Percentiles rank a stretch among this genome's conserved stretches.
Conservation (phyloP, 2,888 invertebrate species). For the Tiliacea citrago region DNA sequence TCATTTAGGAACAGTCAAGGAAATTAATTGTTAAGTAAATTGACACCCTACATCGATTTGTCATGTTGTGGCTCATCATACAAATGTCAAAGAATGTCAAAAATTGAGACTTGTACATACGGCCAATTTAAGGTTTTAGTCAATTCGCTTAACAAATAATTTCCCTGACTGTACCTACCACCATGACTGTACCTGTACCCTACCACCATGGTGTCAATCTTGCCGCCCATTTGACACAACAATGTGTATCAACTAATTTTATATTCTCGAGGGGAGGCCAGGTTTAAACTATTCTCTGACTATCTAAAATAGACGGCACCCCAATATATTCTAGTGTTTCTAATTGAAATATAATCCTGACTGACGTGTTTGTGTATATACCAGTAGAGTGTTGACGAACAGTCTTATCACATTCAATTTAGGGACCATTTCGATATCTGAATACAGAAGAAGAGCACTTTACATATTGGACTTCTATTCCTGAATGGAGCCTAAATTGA, state of each 20-base stretch:
- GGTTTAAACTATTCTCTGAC: conserved; percentile 40
- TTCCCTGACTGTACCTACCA: too few species aligned
- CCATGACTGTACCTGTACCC: too few species aligned
- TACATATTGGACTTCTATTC: neutral
- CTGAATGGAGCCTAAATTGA: neutral
- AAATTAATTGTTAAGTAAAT: too few species aligned
- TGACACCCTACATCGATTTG: too few species aligned
- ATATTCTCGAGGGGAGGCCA: conserved; percentile 46
- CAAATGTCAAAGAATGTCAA: too few species aligned
- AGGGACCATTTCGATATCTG: neutral
- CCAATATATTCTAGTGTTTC: conserved; percentile 34
- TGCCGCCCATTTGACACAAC: neutral
- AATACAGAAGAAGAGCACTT: neutral
- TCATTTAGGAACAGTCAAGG: too few species aligned
- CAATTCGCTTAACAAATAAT: too few species aligned
- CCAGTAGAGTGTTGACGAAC: neutral
- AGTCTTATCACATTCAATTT: conserved; percentile 1
- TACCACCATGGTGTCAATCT: neutral
- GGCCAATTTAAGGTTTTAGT: too few species aligned
- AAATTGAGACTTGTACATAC: too few species aligned
- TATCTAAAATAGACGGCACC: conserved; percentile 43
- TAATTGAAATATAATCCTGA: conserved; percentile 48
- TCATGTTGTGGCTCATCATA: too few species aligned
- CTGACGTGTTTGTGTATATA: conserved; percentile 2
- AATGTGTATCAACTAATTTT: conserved; percentile 55